Percentiles rank a stretch among this genome's conserved stretches.
Evolutionary conservation across 2,888 invertebrate genomes (phyloP).

Genomic region (Lissocephala sabroskyi): DNA sequence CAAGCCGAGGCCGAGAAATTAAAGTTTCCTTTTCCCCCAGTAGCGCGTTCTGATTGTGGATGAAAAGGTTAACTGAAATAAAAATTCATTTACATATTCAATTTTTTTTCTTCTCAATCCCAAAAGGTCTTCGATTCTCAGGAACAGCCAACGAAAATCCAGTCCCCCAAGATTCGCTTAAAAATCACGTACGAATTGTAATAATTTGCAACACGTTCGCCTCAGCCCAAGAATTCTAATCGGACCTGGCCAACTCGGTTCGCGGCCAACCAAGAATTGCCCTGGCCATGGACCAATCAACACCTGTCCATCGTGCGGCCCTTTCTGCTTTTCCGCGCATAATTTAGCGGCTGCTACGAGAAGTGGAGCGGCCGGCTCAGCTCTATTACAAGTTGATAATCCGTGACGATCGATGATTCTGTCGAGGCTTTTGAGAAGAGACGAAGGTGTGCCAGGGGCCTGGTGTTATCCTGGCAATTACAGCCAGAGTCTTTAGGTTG

Average conservation of each 20-base stretch:
- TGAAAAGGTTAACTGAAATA: background rate
- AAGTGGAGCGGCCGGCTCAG: slow-evolving; percentile 24
- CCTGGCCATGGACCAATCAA: slow-evolving; percentile 60
- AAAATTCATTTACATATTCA: background rate
- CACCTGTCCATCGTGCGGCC: slow-evolving; percentile 57
- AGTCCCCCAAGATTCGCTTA: no score
- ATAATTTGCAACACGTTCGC: slow-evolving; percentile 70
- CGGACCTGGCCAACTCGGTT: slow-evolving; percentile 31
- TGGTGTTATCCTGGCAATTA: slow-evolving; percentile 58
- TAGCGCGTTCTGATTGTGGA: background rate
- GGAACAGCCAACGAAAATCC: no score
- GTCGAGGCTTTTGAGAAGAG: no score
- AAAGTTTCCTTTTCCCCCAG: background rate
- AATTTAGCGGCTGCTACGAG: slow-evolving; percentile 33
- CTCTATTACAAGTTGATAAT: slow-evolving; percentile 56
- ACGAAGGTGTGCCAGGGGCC: slow-evolving; percentile 2
- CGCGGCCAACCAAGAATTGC: slow-evolving; percentile 20
- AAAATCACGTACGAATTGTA: slow-evolving; percentile 67
- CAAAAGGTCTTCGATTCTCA: background rate
- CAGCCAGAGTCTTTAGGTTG: slow-evolving; percentile 47
- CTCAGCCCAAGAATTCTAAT: slow-evolving; percentile 33
- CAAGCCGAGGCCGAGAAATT: no score
- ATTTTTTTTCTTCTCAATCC: background rate
- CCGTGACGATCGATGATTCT: slow-evolving; percentile 61
- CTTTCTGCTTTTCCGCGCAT: slow-evolving; percentile 35